Evolutionary conservation across 2,888 invertebrate species (phyloP), one percentile per base, ranked within the genome.

Genomic region (Hedychridium roseum): DNA sequence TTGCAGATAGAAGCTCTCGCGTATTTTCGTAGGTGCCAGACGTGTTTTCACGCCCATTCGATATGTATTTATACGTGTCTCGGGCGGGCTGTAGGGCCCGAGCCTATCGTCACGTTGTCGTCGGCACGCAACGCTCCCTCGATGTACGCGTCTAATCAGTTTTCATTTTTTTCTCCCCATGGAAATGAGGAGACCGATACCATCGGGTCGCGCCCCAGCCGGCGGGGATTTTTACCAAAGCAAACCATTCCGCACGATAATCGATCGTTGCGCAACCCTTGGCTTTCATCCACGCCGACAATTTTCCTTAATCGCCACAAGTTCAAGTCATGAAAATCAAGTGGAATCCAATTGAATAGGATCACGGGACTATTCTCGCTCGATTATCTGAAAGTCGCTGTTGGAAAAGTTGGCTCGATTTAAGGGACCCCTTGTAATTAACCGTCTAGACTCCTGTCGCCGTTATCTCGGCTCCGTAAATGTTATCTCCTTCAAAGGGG

Each of bases 391-490:
- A n/a, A n/a, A n/a, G n/a, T n/a, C n/a, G n/a, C n/a, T n/a, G n/a
- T n/a, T n/a, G n/a, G n/a, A n/a, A n/a, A n/a, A n/a, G n/a, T n/a
- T n/a, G n/a, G n/a, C n/a, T n/a, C n/a, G n/a, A n/a, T 72, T 67
- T 66, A 73, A 71, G 70, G 70, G 71, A 68, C 71, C 68, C 66
- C 64, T 70, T 63, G 70, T 73, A 73, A 74, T 73, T 71, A 74
- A 71, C 73, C 67, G 73, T 74, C 73, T 74, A 74, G 75, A 75
- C 75, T 70, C 65, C 63, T 66, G 69, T 66, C 70, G 66, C 70
- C 70, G 72, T 73, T 75, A 74, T 75, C 75, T 73, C 68, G 65
- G 64, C 66, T 71, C 72, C 68, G 74, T 74, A 74, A 75, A 64
- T 70, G 71, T 75, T 75, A 74, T 75, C 75, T 73, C 70, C 65